Evolutionary conservation across 37 sponge, comb jelly and placozoan genomes (phyloP).

Genomic region (Aplysina aerophoba): DNA sequence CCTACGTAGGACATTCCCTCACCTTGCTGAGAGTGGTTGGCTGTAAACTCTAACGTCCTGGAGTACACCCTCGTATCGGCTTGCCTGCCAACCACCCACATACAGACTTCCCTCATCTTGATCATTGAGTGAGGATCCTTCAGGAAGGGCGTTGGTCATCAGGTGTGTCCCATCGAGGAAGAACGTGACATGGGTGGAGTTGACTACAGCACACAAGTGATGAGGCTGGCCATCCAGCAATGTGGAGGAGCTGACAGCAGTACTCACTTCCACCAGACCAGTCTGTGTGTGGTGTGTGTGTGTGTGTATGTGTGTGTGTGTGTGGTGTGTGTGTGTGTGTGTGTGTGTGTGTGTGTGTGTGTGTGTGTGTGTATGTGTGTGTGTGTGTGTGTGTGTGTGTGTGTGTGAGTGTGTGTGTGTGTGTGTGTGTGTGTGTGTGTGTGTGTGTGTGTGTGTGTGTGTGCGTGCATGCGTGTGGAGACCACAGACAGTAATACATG

Average conservation of each 20-base stretch:
- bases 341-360: neutral
- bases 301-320: neutral
- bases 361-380: neutral
- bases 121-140: neutral
- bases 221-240: neutral
- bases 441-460: too few relatives aligned
- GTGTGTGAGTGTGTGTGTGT: too few relatives aligned
- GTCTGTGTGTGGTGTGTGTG: conserved; percentile 8
- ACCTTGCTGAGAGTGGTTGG: conserved; percentile 51
- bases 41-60: conserved; percentile 80
- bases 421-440: too few relatives aligned
- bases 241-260: neutral
- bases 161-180: conserved; percentile 12
- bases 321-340: neutral
- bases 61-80: conserved; percentile 44
- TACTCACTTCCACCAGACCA: neutral
- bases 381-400: neutral
- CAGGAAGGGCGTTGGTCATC: neutral
- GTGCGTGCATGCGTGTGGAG: too few relatives aligned
- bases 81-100: conserved; percentile 15
- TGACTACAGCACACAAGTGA: neutral
- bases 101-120: conserved; percentile 4
- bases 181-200: neutral
- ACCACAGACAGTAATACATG: too few relatives aligned
- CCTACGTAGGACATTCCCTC: neutral